A percentile compares a stretch with the other conserved stretches of the same genome.
phyloP scores from a whole-genome alignment of 2,113 vertebrate genomes.

The Otus sunia region DNA sequence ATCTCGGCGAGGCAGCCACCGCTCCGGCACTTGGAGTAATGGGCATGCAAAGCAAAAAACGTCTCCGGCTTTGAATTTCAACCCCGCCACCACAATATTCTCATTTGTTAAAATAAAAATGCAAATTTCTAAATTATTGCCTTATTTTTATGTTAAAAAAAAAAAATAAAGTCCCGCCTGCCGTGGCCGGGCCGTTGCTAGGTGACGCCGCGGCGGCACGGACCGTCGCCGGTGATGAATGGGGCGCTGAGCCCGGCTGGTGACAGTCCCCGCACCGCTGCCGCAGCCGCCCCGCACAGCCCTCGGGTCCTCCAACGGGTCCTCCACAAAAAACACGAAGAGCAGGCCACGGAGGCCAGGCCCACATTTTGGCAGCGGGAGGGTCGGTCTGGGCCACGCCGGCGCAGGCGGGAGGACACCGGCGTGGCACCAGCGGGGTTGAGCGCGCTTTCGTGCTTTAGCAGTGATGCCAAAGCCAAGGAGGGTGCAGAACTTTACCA shows the following conservation, averaged over 20 bases:
- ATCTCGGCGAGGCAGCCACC: conserved; percentile 77
- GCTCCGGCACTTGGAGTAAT: conserved; percentile 65
- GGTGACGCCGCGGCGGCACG: conserved; percentile 91
- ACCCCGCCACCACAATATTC: conserved; percentile 75
- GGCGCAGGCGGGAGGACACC: neutral
- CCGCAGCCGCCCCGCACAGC: accelerated
- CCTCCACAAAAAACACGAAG: conserved; percentile 70
- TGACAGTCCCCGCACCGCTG: conserved; percentile 79
- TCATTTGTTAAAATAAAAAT: conserved; percentile 88
- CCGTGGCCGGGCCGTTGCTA: conserved; percentile 93
- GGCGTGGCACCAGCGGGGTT: neutral
- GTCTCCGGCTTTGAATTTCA: conserved; percentile 76
- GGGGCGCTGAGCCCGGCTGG: conserved; percentile 89
- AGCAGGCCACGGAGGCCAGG: conserved; percentile 65
- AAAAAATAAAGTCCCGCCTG: neutral
- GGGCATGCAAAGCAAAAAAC: conserved; percentile 77
- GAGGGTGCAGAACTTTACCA: neutral
- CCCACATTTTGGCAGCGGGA: conserved; percentile 42
- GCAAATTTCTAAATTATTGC: conserved; percentile 82
- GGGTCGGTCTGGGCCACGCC: neutral
- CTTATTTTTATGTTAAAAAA: conserved; percentile 78
- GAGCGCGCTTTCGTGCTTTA: neutral
- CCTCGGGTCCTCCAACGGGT: neutral
- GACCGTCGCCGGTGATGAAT: conserved; percentile 96
- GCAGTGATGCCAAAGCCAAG: neutral